Conservation (phyloP, 2,113 vertebrate species). For the Lontra canadensis region DNA sequence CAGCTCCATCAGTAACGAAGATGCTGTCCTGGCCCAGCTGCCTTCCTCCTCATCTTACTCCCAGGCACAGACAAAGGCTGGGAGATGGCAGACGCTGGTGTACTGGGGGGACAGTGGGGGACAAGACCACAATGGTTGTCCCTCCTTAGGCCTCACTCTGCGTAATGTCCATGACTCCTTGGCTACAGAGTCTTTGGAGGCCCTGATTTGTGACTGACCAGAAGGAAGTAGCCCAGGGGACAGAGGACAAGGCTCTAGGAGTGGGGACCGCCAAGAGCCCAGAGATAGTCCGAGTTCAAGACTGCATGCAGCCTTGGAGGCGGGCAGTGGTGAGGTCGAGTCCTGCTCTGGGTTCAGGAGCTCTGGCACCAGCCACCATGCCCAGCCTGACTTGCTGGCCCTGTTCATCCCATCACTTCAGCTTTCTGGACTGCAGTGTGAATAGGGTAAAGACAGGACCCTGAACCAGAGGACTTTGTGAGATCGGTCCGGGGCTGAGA, state of each 20-base stretch:
- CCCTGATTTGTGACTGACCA: background rate
- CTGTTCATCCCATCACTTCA: rapidly evolving
- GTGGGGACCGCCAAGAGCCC: background rate
- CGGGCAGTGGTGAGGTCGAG: rapidly evolving
- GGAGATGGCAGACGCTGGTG: background rate
- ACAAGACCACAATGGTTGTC: rapidly evolving
- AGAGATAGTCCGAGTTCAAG: background rate
- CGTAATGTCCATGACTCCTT: background rate
- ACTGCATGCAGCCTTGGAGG: rapidly evolving
- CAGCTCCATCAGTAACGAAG: no score
- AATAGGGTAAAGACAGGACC: background rate
- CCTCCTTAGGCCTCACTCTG: background rate
- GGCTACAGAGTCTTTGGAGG: background rate
- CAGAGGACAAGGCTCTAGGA: background rate
- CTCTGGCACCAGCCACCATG: background rate
- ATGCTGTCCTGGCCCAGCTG: no score
- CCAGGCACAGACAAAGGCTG: background rate
- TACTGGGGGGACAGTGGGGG: no score
- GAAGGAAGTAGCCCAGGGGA: background rate
- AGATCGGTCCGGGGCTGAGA: background rate
- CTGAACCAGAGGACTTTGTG: no score
- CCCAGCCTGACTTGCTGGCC: background rate
- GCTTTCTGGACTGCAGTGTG: background rate
- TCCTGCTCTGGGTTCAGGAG: rapidly evolving
- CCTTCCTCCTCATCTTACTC: background rate